Evolutionary conservation across 2,888 invertebrate genomes (phyloP).

Genomic region (Mimas tiliae): DNA sequence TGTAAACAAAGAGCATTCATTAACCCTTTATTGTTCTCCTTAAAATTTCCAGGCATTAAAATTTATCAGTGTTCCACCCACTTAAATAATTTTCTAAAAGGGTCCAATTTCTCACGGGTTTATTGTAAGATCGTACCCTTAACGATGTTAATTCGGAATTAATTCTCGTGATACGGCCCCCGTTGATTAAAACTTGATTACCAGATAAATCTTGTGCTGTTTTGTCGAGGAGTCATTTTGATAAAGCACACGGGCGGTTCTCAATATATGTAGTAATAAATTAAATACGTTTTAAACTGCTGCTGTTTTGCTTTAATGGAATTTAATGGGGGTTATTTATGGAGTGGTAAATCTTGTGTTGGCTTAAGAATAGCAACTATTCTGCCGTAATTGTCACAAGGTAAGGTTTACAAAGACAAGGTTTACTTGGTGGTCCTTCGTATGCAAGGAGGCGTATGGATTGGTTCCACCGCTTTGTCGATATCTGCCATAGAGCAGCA

Average conservation of each 20-base stretch:
- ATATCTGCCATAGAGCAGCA: no score
- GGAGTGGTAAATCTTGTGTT: slow-evolving; percentile 6
- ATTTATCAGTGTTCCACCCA: slow-evolving; percentile 57
- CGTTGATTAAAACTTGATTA: slow-evolving; percentile 79
- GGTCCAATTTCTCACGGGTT: slow-evolving; percentile 67
- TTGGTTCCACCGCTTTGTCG: no score
- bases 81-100: slow-evolving; percentile 57
- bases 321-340: slow-evolving; percentile 20
- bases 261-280: slow-evolving; percentile 6
- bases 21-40: slow-evolving; percentile 14
- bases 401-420: no score
- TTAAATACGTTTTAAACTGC: slow-evolving; percentile 6
- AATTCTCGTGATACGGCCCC: slow-evolving; percentile 68
- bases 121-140: slow-evolving; percentile 63
- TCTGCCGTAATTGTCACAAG: no score
- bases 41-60: slow-evolving; percentile 35
- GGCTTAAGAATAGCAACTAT: not conserved
- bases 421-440: no score
- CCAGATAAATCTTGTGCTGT: slow-evolving; percentile 65
- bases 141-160: slow-evolving; percentile 75
- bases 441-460: no score
- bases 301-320: not conserved
- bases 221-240: slow-evolving; percentile 42
- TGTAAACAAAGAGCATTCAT: slow-evolving; percentile 54
- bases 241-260: slow-evolving; percentile 24